Evolutionary conservation across 2,113 vertebrate genomes (phyloP).

Genomic region (Campylomormyrus numenius): DNA sequence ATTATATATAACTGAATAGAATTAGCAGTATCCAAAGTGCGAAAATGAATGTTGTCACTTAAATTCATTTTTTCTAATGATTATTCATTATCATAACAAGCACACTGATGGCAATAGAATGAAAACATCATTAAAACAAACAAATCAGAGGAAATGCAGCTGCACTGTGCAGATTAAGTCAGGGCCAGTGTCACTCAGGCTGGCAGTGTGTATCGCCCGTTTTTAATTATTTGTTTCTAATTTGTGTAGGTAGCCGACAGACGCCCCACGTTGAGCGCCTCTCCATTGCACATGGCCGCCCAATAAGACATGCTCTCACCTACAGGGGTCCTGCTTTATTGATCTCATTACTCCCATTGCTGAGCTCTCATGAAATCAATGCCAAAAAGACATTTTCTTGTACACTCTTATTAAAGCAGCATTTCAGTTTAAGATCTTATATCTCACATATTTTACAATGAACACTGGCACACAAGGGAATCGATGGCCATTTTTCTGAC

Average conservation of each 20-base stretch:
- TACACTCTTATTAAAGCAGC: neutral
- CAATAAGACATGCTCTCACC: neutral
- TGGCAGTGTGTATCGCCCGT: neutral
- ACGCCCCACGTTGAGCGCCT: neutral
- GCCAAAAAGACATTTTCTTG: neutral
- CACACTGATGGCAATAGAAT: neutral
- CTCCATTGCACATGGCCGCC: neutral
- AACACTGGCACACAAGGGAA: neutral
- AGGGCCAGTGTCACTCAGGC: neutral
- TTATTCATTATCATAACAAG: neutral
- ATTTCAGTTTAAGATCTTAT: neutral
- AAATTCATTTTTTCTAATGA: neutral
- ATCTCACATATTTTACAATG: neutral
- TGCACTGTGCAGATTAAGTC: neutral
- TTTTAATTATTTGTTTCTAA: neutral
- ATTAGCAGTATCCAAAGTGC: neutral
- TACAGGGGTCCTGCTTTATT: neutral
- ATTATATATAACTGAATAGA: neutral
- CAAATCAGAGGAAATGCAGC: neutral
- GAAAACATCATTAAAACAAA: neutral
- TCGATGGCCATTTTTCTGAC: neutral
- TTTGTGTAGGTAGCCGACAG: neutral
- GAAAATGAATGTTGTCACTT: neutral
- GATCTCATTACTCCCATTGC: neutral
- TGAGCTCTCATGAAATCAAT: neutral